Conservation (phyloP, 1,140 invertebrate genomes). For the Leguminivora glycinivorella region DNA sequence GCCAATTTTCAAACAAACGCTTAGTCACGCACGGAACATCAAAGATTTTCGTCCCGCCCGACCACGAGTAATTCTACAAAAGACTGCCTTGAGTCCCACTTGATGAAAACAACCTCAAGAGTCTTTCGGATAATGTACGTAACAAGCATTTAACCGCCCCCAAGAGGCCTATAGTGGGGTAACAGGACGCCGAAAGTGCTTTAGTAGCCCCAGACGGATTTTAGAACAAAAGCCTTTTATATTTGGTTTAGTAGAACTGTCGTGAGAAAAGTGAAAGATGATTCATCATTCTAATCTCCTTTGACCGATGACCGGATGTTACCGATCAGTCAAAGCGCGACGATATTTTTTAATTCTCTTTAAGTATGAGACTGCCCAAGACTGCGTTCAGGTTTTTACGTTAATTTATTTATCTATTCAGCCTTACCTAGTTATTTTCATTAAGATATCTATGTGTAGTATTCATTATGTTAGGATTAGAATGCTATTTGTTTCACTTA, state of each 20-base stretch:
- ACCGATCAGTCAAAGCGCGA: conserved; percentile 19
- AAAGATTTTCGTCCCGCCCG: conserved; percentile 32
- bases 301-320: conserved; percentile 25
- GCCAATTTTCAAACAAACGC: conserved; percentile 31
- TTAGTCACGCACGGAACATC: conserved; percentile 39
- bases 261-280: not conserved
- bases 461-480: too few species aligned
- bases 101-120: conserved; percentile 31
- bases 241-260: conserved; percentile 4
- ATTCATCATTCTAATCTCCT: not conserved
- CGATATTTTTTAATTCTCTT: too few species aligned
- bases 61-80: conserved; percentile 33
- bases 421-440: too few species aligned
- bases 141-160: conserved; percentile 28
- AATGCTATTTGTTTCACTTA: too few species aligned
- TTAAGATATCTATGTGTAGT: not conserved
- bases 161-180: conserved; percentile 21
- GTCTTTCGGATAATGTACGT: conserved; percentile 32
- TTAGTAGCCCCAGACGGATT: conserved; percentile 9
- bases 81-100: conserved; percentile 31
- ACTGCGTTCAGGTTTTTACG: not conserved
- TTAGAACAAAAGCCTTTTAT: conserved; percentile 16
- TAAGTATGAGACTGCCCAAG: not conserved
- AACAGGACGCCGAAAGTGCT: conserved; percentile 9
- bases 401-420: not conserved